These are phyloP conservation scores for Melinaea menophilus DNA, from an alignment of 2,888 invertebrate species.

Conservation along the genomic window DNA sequence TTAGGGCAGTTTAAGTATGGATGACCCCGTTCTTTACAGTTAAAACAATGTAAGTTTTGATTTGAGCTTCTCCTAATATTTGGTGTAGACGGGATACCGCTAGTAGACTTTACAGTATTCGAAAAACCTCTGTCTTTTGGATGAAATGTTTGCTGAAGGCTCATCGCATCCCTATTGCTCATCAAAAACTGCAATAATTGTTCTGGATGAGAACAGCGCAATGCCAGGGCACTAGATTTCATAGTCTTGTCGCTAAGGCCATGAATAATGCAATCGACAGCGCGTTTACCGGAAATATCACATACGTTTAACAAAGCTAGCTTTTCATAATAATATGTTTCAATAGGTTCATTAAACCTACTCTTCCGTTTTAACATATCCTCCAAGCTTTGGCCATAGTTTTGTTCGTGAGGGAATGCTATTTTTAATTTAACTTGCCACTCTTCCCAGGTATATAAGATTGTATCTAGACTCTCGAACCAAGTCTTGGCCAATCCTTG, in stretches of 20 bases:
- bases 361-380: slow-evolving; percentile 20
- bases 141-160: too few species aligned
- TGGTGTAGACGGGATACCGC: too few species aligned
- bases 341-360: slow-evolving; percentile 27
- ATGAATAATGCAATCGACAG: slow-evolving; percentile 35
- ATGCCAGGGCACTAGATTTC: too few species aligned
- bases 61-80: too few species aligned
- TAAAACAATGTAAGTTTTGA: too few species aligned
- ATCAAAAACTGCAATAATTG: too few species aligned
- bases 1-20: too few species aligned
- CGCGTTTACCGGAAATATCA: slow-evolving; percentile 28
- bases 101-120: too few species aligned
- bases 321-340: slow-evolving; percentile 31
- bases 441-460: slow-evolving; percentile 31
- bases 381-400: slow-evolving; percentile 29
- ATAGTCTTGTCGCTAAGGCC: slow-evolving; percentile 24
- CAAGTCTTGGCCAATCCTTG: slow-evolving; percentile 32
- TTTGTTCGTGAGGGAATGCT: slow-evolving; percentile 33
- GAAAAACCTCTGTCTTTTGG: too few species aligned
- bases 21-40: too few species aligned
- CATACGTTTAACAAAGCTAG: slow-evolving; percentile 26
- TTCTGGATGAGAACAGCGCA: too few species aligned
- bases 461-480: slow-evolving; percentile 28
- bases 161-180: too few species aligned
- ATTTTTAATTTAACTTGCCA: slow-evolving; percentile 32